Evolutionary conservation across 2,797 vertebrate species (phyloP).

Genomic region (Sciurus vulgaris): DNA sequence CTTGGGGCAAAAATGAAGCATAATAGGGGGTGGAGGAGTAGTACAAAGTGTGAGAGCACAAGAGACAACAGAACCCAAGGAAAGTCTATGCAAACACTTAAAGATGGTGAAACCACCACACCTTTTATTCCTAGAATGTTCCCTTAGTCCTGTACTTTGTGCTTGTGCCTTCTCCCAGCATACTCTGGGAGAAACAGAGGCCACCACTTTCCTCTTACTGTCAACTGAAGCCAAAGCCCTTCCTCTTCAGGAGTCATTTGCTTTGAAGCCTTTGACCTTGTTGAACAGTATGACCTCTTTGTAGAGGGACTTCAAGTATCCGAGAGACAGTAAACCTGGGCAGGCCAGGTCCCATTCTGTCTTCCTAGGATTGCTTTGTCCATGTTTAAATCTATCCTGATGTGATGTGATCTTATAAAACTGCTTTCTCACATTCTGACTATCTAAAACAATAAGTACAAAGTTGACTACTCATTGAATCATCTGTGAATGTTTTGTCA

Average conservation of each 20-base stretch:
- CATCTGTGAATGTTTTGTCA: not conserved
- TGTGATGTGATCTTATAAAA: not conserved
- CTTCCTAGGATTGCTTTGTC: fast-evolving
- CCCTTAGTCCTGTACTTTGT: not conserved
- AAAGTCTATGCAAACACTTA: not conserved
- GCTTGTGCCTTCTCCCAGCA: too few relatives aligned
- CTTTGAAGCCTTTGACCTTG: not conserved
- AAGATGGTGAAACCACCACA: not conserved
- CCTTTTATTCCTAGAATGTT: not conserved
- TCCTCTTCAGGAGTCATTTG: not conserved
- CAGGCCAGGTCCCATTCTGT: not conserved
- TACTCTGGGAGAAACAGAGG: not conserved
- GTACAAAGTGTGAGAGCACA: not conserved
- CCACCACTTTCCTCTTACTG: not conserved
- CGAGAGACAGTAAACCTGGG: not conserved
- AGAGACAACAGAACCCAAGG: not conserved
- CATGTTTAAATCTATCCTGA: not conserved
- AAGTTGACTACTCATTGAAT: not conserved
- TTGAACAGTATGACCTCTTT: not conserved
- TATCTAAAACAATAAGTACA: not conserved
- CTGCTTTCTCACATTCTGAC: not conserved
- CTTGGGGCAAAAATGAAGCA: not conserved
- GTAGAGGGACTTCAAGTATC: not conserved
- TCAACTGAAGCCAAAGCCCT: not conserved
- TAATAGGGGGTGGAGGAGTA: not conserved